A percentile compares a stretch with the other conserved stretches of the same genome.
phyloP scores from a whole-genome alignment of 2,797 vertebrate genomes.

The Rachycentron canadum region DNA sequence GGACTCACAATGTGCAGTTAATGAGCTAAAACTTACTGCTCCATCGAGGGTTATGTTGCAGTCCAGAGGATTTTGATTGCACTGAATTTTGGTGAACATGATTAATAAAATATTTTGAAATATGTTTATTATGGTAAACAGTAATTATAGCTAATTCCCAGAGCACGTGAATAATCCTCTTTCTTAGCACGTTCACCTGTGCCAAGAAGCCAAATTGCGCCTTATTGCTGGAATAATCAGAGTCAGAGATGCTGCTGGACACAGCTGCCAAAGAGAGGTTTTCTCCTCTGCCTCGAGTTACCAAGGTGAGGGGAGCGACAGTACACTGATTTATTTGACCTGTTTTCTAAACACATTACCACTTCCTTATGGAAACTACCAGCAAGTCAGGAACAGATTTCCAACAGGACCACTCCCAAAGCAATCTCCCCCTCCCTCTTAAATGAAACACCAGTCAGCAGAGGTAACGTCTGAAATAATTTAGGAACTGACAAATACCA shows the following conservation, averaged over 20 bases:
- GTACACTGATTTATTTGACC: slow-evolving; percentile 15
- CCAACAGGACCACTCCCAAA: slow-evolving; percentile 39
- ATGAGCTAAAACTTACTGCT: not conserved
- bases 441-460: slow-evolving; percentile 21
- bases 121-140: not conserved
- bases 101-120: not conserved
- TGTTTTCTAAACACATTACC: slow-evolving; percentile 39
- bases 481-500: slow-evolving; percentile 50
- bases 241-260: slow-evolving; percentile 17
- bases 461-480: slow-evolving; percentile 49
- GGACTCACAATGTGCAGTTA: not conserved
- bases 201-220: not conserved
- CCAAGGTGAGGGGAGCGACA: slow-evolving; percentile 5
- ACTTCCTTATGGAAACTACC: slow-evolving; percentile 52
- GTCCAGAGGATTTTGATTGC: not conserved
- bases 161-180: not conserved
- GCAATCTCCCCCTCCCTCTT: not conserved
- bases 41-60: not conserved
- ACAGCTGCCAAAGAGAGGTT: not conserved
- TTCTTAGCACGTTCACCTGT: not conserved
- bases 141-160: not conserved
- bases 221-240: slow-evolving; percentile 22
- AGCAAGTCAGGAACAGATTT: slow-evolving; percentile 34
- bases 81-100: not conserved
- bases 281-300: slow-evolving; percentile 17